These are phyloP conservation scores for Ameiurus melas DNA, from an alignment of 2,113 vertebrate species.

Conservation along the genomic window DNA sequence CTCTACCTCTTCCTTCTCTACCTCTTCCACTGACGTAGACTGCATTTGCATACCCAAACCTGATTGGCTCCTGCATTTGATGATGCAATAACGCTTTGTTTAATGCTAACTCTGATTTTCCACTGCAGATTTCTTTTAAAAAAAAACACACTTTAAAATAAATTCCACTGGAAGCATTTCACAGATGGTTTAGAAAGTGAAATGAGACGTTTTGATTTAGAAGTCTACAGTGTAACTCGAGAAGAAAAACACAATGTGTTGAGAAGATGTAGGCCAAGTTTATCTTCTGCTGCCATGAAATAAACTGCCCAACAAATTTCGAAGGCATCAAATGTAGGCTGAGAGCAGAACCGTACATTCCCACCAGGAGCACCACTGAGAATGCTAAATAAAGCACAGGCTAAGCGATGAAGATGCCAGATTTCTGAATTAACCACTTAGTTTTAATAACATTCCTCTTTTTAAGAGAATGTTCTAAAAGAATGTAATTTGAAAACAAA, in stretches of 20 bases:
- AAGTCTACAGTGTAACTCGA: background rate
- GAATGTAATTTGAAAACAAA: background rate
- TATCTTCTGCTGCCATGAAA: constrained; percentile 8
- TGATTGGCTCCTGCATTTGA: background rate
- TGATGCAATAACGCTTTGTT: background rate
- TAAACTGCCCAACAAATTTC: background rate
- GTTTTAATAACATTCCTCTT: background rate
- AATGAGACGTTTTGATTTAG: background rate
- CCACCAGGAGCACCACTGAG: background rate
- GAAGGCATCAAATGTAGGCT: background rate
- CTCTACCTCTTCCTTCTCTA: too few relatives aligned
- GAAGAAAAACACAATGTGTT: background rate
- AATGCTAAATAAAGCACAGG: background rate
- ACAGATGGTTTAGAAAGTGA: background rate
- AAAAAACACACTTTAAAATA: background rate
- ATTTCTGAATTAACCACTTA: background rate
- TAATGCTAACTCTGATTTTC: background rate
- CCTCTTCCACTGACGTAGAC: background rate
- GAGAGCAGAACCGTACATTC: background rate
- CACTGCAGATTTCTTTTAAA: background rate
- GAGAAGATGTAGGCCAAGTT: constrained; percentile 5
- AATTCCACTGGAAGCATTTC: background rate
- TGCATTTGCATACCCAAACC: background rate
- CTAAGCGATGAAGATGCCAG: background rate
- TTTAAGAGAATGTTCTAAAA: background rate